Conservation (phyloP, 2,797 vertebrate genomes). For the Spinus olivaceus region DNA sequence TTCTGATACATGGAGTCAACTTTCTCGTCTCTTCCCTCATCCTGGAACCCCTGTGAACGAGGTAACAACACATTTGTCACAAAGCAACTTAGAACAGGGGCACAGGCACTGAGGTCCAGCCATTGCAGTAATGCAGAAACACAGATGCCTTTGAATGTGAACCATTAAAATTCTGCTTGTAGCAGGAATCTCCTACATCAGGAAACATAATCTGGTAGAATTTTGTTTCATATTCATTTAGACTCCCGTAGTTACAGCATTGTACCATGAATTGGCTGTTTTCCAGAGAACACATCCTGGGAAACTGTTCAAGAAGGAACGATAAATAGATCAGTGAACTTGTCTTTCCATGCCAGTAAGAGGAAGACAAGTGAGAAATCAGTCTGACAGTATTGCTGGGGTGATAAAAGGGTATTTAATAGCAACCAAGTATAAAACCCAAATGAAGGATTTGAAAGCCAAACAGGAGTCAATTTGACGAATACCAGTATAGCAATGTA, state of each 20-base stretch:
- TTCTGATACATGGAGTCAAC: too few species aligned
- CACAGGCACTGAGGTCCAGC: not conserved
- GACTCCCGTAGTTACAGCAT: not conserved
- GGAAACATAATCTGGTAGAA: not conserved
- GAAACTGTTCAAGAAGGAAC: not conserved
- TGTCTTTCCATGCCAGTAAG: not conserved
- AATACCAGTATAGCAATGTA: not conserved
- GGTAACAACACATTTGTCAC: not conserved
- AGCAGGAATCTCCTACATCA: not conserved
- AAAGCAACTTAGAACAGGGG: not conserved
- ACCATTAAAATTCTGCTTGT: not conserved
- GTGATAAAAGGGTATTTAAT: constrained; percentile 6
- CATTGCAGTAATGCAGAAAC: not conserved
- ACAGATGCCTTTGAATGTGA: not conserved
- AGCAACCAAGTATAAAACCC: not conserved
- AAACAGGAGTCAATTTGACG: constrained; percentile 3
- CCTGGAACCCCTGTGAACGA: too few species aligned
- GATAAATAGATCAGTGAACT: constrained; percentile 19
- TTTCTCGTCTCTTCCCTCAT: too few species aligned
- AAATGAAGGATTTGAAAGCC: constrained; percentile 27
- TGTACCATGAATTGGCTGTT: not conserved
- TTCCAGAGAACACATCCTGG: not conserved
- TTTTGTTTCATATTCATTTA: not conserved
- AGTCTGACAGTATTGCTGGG: not conserved
- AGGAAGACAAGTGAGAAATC: not conserved